Percentiles rank a stretch among this genome's conserved stretches.
Evolutionary conservation across 2,888 invertebrate genomes (phyloP).

Genomic region (Macrosiphum euphorbiae): DNA sequence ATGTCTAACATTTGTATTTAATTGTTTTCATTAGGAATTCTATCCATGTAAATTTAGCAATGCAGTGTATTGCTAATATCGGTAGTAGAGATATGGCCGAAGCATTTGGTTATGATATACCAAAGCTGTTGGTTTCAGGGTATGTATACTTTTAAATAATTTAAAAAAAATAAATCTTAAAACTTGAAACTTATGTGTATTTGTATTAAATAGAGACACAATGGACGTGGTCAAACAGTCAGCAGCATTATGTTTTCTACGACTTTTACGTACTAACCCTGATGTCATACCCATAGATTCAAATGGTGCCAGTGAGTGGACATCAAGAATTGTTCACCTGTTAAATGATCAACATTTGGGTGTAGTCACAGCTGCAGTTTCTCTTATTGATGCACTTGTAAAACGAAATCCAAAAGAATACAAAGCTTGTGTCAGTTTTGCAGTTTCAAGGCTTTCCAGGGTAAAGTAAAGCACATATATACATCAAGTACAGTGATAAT

Average conservation of each 20-base stretch:
- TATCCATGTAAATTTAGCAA: conserved; percentile 96
- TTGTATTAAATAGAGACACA: conserved; percentile 80
- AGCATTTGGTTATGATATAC: conserved; percentile 97
- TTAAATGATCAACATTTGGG: conserved; percentile 99
- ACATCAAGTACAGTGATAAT: conserved; percentile 46
- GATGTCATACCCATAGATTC: conserved; percentile 84
- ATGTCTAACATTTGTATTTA: background rate
- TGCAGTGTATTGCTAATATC: conserved; percentile 99
- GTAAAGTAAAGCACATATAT: conserved; percentile 70
- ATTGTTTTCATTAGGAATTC: conserved; percentile 78
- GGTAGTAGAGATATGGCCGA: conserved; percentile 99
- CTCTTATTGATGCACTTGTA: conserved; percentile 97
- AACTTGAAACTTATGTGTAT: background rate
- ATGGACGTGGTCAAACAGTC: conserved; percentile 99
- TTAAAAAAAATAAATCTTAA: background rate
- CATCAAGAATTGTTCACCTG: conserved; percentile 97
- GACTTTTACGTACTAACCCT: conserved; percentile 93
- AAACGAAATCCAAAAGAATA: conserved; percentile 99
- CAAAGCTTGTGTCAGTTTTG: conserved; percentile 97
- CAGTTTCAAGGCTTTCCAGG: conserved; percentile 95
- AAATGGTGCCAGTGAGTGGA: conserved; percentile 92
- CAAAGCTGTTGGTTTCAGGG: conserved; percentile 97
- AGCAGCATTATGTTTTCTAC: conserved; percentile 94
- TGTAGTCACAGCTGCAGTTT: conserved; percentile 98
- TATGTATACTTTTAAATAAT: conserved; percentile 70